phyloP scores from a whole-genome alignment of 2,797 vertebrate genomes.

The Parauchenoglanis ngamensis region DNA sequence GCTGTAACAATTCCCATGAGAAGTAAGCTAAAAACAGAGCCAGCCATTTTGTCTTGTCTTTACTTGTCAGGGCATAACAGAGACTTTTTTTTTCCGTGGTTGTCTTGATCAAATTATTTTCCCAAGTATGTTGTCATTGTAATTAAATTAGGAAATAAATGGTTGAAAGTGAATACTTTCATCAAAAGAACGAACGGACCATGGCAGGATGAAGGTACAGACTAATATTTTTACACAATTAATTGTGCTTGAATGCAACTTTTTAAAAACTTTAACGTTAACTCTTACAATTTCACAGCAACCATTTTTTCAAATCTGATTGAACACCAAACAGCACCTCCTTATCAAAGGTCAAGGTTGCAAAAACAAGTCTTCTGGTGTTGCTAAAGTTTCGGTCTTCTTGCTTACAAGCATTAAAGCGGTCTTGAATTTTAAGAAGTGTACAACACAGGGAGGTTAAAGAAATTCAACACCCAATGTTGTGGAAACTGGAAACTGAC shows the following conservation, averaged over 20 bases:
- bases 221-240: not conserved
- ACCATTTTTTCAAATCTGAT: not conserved
- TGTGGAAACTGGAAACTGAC: not conserved
- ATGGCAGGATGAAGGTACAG: not conserved
- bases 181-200: no score
- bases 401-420: not conserved
- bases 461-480: not conserved
- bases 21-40: no score
- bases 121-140: no score
- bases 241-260: not conserved
- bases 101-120: no score
- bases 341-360: not conserved
- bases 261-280: not conserved
- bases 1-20: no score
- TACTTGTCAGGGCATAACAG: no score
- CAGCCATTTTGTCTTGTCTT: no score
- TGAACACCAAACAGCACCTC: not conserved
- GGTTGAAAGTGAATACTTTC: no score
- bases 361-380: not conserved
- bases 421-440: not conserved
- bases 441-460: not conserved
- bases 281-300: not conserved
- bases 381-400: not conserved
- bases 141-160: no score
- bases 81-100: no score